Evolutionary conservation across 2,888 invertebrate genomes (phyloP).

Genomic region (Neoaliturus tenellus): DNA sequence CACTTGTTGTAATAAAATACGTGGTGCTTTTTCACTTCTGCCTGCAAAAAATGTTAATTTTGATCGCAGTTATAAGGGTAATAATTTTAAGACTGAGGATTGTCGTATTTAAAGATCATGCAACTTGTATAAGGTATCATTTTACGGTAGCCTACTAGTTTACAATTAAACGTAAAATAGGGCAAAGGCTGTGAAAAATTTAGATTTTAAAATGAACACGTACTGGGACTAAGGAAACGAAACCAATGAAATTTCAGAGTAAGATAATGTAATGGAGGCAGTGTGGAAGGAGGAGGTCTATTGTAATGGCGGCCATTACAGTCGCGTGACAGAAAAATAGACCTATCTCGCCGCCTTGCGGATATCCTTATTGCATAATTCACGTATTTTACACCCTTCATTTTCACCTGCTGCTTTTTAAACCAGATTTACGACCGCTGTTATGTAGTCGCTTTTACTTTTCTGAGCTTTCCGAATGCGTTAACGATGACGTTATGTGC

Average conservation of each 20-base stretch:
- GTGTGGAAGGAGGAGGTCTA: slow-evolving; percentile 2
- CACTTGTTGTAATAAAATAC: no score
- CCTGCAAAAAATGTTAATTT: no score
- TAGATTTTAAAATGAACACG: neutral
- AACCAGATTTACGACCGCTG: neutral
- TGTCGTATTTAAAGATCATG: no score
- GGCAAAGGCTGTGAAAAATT: no score
- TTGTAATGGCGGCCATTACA: slow-evolving; percentile 36
- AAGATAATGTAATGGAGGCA: slow-evolving; percentile 4
- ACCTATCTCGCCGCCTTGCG: slow-evolving; percentile 45
- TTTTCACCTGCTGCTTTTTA: slow-evolving; percentile 33
- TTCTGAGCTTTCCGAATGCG: neutral
- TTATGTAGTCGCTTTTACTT: neutral
- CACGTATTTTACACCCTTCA: slow-evolving; percentile 25
- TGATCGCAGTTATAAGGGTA: no score
- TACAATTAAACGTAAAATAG: no score
- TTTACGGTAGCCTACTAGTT: no score
- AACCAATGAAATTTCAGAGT: neutral
- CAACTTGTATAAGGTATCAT: no score
- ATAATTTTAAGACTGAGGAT: no score
- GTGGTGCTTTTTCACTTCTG: no score
- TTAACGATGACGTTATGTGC: no score
- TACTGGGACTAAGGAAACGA: neutral
- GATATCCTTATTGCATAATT: slow-evolving; percentile 52
- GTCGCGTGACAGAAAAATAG: slow-evolving; percentile 46